Percentiles rank a stretch among this genome's conserved stretches.
phyloP scores from a whole-genome alignment of 2,888 invertebrate species.

The Pseudeuparius sepicola region DNA sequence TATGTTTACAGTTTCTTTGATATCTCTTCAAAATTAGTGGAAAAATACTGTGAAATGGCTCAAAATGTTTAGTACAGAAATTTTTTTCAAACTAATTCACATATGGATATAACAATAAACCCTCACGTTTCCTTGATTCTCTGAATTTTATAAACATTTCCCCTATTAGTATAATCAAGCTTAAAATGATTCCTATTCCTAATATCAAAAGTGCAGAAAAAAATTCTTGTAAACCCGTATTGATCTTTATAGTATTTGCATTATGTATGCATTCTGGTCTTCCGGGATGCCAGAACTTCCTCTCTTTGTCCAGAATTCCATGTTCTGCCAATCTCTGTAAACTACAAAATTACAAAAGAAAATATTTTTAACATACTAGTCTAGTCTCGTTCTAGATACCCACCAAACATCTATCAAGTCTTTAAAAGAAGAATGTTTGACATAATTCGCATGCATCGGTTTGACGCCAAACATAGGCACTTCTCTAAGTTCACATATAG shows the following conservation, averaged over 20 bases:
- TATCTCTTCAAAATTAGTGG: no score
- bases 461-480: conserved; percentile 29
- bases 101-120: no score
- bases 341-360: conserved; percentile 23
- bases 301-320: conserved; percentile 30
- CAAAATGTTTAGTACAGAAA: no score
- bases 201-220: conserved; percentile 30
- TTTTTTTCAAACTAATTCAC: no score
- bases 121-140: no score
- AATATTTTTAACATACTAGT: background rate
- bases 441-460: conserved; percentile 29
- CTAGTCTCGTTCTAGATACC: background rate
- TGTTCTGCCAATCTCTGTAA: conserved; percentile 30
- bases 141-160: background rate
- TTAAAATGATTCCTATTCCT: conserved; percentile 26
- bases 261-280: conserved; percentile 32
- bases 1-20: no score
- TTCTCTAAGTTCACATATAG: conserved; percentile 34
- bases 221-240: conserved; percentile 31
- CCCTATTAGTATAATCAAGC: conserved; percentile 17
- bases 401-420: conserved; percentile 35
- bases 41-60: no score
- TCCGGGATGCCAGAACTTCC: conserved; percentile 30
- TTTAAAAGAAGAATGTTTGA: conserved; percentile 33
- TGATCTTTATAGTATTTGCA: conserved; percentile 20